Evolutionary conservation across 2,113 vertebrate genomes (phyloP).

Genomic region (Vulpes lagopus): DNA sequence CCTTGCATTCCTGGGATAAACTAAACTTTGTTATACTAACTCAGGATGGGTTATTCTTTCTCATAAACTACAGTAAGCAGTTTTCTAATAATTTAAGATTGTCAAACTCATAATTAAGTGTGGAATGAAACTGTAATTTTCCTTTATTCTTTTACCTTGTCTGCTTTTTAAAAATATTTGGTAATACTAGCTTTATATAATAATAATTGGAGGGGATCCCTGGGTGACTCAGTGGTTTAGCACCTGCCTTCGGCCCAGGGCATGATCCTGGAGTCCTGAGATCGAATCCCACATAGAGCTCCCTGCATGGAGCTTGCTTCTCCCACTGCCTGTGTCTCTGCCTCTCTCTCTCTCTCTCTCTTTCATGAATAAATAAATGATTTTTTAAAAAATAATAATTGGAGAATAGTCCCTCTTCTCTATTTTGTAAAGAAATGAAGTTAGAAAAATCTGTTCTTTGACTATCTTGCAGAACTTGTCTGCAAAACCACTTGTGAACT

Average conservation of each 20-base stretch:
- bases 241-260: too few species aligned
- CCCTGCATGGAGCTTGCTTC: too few species aligned
- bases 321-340: too few species aligned
- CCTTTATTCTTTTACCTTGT: neutral
- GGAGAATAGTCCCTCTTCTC: neutral
- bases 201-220: too few species aligned
- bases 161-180: neutral
- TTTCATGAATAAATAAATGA: too few species aligned
- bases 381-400: neutral
- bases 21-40: neutral
- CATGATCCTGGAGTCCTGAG: too few species aligned
- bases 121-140: neutral
- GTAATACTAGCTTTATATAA: neutral
- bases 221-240: too few species aligned
- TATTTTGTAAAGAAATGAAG: neutral
- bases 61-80: neutral
- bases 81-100: conserved; percentile 21
- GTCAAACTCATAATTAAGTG: neutral
- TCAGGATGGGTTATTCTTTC: neutral
- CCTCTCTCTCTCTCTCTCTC: too few species aligned
- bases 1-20: neutral
- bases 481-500: neutral
- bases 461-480: conserved; percentile 29
- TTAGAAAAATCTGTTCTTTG: neutral
- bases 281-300: too few species aligned